Percentiles rank a stretch among this genome's conserved stretches.
Evolutionary conservation across 2,113 vertebrate genomes (phyloP).

Genomic region (Poecilia latipinna): DNA sequence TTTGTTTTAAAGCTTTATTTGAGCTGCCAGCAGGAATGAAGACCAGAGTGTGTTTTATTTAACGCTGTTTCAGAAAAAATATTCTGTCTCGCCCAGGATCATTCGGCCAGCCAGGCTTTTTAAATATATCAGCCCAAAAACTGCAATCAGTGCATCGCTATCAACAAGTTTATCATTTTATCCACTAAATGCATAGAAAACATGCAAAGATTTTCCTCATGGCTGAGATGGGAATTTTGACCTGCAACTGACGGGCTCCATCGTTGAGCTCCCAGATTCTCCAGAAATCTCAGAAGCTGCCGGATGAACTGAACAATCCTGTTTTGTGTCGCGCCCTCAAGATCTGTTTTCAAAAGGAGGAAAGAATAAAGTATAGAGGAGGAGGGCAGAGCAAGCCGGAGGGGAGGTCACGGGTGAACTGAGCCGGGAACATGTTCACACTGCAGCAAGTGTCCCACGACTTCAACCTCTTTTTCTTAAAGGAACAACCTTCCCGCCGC

Average conservation of each 20-base stretch:
- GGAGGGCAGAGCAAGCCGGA: slow-evolving; percentile 5
- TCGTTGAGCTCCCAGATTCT: neutral
- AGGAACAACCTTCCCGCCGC: slow-evolving; percentile 8
- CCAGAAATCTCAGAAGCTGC: slow-evolving; percentile 20
- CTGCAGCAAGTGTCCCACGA: slow-evolving; percentile 29
- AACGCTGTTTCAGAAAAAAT: too few relatives aligned
- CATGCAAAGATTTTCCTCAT: too few relatives aligned
- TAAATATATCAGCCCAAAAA: too few relatives aligned
- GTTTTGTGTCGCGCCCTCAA: slow-evolving; percentile 31
- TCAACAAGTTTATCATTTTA: too few relatives aligned
- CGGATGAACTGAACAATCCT: slow-evolving; percentile 36
- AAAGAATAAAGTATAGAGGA: slow-evolving; percentile 12
- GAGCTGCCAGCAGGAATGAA: too few relatives aligned
- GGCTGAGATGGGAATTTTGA: too few relatives aligned
- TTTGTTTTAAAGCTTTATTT: too few relatives aligned
- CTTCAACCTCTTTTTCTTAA: slow-evolving; percentile 25
- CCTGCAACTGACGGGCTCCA: neutral
- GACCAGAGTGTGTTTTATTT: too few relatives aligned
- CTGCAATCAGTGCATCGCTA: too few relatives aligned
- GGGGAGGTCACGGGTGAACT: slow-evolving; percentile 19
- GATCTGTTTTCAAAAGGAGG: neutral
- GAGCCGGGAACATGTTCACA: slow-evolving; percentile 5
- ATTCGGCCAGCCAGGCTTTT: too few relatives aligned
- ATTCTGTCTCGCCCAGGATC: too few relatives aligned
- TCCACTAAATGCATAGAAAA: too few relatives aligned